phyloP scores from a whole-genome alignment of 2,797 vertebrate species.

The Knipowitschia caucasica region DNA sequence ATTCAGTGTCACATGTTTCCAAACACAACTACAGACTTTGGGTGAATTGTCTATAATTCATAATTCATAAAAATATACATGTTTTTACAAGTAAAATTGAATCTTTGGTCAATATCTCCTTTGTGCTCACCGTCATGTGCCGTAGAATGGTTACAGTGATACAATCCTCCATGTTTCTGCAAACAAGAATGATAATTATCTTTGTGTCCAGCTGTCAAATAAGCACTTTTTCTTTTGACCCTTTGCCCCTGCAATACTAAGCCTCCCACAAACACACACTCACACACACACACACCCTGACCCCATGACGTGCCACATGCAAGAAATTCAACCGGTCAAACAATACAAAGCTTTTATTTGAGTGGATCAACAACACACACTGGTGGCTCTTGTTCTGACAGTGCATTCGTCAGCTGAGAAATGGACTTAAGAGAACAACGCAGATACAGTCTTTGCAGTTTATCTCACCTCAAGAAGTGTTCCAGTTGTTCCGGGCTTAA shows the following conservation, averaged over 20 bases:
- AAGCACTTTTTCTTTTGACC: conserved; percentile 42
- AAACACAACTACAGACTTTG: conserved; percentile 27
- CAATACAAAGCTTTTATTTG: conserved; percentile 6
- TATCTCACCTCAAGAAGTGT: conserved; percentile 82
- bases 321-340: conserved; percentile 12
- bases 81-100: conserved; percentile 8
- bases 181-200: conserved; percentile 34
- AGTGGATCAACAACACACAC: conserved; percentile 17
- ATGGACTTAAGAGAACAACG: conserved; percentile 1
- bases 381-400: conserved; percentile 7
- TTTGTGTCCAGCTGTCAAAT: conserved; percentile 41
- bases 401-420: not conserved
- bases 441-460: conserved; percentile 1
- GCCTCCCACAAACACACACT: conserved; percentile 16
- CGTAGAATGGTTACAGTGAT: conserved; percentile 88
- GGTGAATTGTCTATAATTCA: not conserved
- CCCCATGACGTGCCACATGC: not conserved
- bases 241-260: conserved; percentile 38
- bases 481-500: conserved; percentile 78
- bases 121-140: conserved; percentile 79
- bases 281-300: conserved; percentile 3
- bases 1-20: conserved; percentile 33
- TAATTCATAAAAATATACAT: conserved; percentile 5
- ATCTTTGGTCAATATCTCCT: conserved; percentile 31
- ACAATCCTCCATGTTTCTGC: conserved; percentile 86